Conservation (phyloP, 2,113 vertebrate genomes). For the Ictidomys tridecemlineatus region DNA sequence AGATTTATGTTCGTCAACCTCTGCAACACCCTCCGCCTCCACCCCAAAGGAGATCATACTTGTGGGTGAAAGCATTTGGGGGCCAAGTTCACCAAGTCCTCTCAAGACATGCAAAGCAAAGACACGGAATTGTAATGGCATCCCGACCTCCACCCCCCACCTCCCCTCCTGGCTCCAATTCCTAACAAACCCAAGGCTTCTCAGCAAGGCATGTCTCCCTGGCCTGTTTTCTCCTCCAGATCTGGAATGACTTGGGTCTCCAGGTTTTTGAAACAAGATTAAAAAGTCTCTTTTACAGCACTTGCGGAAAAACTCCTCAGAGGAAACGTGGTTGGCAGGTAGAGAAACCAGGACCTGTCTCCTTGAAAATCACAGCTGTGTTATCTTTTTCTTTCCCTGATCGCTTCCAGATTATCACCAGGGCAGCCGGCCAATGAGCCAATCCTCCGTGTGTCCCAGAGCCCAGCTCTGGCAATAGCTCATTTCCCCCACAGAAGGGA, state of each 20-base stretch:
- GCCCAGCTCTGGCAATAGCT: slow-evolving; percentile 59
- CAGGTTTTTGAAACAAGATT: slow-evolving; percentile 77
- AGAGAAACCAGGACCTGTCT: slow-evolving; percentile 82
- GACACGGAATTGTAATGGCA: background rate
- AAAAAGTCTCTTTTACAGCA: slow-evolving; percentile 71
- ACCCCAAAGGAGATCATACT: background rate
- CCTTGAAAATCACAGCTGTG: slow-evolving; percentile 83
- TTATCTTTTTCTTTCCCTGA: slow-evolving; percentile 81
- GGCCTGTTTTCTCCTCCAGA: slow-evolving; percentile 66
- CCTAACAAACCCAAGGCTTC: background rate
- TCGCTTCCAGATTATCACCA: slow-evolving; percentile 85
- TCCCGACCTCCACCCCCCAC: background rate
- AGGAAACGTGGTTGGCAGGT: slow-evolving; percentile 84
- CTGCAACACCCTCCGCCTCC: slow-evolving; percentile 55
- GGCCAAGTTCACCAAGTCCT: slow-evolving; percentile 66
- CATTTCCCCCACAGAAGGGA: slow-evolving; percentile 47
- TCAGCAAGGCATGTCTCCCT: background rate
- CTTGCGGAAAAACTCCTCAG: slow-evolving; percentile 75
- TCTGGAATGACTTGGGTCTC: slow-evolving; percentile 74
- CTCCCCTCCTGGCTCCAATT: background rate
- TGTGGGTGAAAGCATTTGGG: slow-evolving; percentile 60
- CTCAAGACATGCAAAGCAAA: slow-evolving; percentile 60
- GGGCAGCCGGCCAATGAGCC: slow-evolving; percentile 76
- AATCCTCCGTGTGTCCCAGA: slow-evolving; percentile 63
- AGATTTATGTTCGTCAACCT: slow-evolving; percentile 66